phyloP scores from a whole-genome alignment of 2,113 vertebrate species.

The Corydoras maculifer region DNA sequence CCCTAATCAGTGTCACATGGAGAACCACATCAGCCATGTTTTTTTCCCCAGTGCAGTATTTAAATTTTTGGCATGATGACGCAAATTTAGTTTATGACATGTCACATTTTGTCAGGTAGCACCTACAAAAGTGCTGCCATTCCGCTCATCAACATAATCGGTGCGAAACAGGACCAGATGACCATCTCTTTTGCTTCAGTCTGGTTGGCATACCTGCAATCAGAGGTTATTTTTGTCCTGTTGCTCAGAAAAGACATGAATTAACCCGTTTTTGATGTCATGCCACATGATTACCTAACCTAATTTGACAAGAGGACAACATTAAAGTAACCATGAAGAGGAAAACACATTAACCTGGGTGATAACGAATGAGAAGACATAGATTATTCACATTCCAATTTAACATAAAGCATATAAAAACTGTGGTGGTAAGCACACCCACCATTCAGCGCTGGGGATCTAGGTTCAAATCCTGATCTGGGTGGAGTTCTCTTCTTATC shows the following conservation, averaged over 20 bases:
- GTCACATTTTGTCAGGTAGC: not conserved
- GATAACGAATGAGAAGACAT: no score
- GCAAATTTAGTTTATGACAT: conserved; percentile 21
- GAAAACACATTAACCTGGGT: no score
- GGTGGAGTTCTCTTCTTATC: no score
- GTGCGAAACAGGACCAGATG: not conserved
- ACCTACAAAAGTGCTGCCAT: not conserved
- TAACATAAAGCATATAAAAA: no score
- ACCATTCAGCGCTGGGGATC: no score
- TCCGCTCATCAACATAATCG: not conserved
- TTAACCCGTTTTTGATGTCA: no score
- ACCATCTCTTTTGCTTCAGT: not conserved
- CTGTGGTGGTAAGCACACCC: no score
- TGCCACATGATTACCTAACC: no score
- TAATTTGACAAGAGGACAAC: no score
- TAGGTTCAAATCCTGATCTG: no score
- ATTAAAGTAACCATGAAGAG: no score
- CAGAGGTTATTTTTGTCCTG: not conserved
- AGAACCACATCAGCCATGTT: not conserved
- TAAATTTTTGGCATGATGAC: conserved; percentile 5
- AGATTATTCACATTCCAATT: no score
- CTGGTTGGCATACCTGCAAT: not conserved
- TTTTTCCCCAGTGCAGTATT: conserved; percentile 14
- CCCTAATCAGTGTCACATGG: not conserved
- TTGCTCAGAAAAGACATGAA: not conserved